Conservation (phyloP, 2,888 invertebrate genomes). For the Byasa hedistus region DNA sequence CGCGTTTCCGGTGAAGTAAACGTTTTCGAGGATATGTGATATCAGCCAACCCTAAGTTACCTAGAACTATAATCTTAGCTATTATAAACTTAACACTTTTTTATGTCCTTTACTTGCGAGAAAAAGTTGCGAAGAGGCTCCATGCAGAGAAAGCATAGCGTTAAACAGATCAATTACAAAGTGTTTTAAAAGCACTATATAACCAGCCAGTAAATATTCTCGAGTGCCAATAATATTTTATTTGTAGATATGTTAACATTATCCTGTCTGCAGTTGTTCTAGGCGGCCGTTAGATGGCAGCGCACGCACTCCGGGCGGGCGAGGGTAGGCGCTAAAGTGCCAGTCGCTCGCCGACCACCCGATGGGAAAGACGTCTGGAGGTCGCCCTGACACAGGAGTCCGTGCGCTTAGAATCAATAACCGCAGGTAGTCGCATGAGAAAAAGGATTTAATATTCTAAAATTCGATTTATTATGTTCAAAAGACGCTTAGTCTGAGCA, state of each 20-base stretch:
- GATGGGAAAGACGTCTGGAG: constrained; percentile 77
- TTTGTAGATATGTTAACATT: constrained; percentile 29
- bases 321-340: constrained; percentile 48
- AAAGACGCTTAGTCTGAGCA: constrained; percentile 10
- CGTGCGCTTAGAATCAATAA: constrained; percentile 64
- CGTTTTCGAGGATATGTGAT: too few species aligned
- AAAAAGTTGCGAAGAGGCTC: too few species aligned
- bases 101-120: constrained; percentile 2
- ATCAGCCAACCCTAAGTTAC: too few species aligned
- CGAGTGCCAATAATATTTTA: constrained; percentile 22
- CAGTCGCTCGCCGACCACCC: constrained; percentile 54
- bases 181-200: too few species aligned
- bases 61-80: too few species aligned
- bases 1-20: too few species aligned
- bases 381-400: constrained; percentile 65
- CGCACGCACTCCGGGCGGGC: constrained; percentile 39
- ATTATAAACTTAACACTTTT: too few species aligned
- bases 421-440: constrained; percentile 54
- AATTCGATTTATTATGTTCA: not conserved
- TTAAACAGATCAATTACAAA: too few species aligned
- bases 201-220: too few species aligned
- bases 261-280: constrained; percentile 43
- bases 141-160: too few species aligned
- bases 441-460: constrained; percentile 8
- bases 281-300: constrained; percentile 51